phyloP scores from a whole-genome alignment of 2,888 invertebrate species.

The Eustalomyia histrio region DNA sequence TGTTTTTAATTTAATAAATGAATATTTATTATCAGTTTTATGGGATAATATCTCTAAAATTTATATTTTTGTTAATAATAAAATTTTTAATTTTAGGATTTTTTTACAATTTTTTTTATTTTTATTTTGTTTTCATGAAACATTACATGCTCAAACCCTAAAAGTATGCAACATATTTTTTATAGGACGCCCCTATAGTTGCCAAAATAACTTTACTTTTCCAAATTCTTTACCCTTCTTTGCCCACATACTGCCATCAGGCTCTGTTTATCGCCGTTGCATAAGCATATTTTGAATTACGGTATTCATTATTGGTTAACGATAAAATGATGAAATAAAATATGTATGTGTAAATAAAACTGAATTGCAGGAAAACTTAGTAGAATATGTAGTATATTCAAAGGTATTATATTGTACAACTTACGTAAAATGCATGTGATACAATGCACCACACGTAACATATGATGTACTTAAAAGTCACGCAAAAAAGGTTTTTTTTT shows the following conservation, averaged over 20 bases:
- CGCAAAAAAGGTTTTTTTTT: neutral
- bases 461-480: slow-evolving; percentile 44
- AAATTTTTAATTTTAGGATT: no score
- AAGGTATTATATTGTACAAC: neutral
- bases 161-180: no score
- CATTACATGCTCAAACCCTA: no score
- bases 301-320: slow-evolving; percentile 33
- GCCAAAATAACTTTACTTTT: no score
- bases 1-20: no score
- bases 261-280: neutral
- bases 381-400: neutral
- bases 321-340: slow-evolving; percentile 26
- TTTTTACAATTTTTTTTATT: no score
- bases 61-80: no score
- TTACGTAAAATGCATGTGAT: slow-evolving; percentile 14
- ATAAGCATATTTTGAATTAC: slow-evolving; percentile 26
- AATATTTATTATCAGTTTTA: no score
- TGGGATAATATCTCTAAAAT: no score
- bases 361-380: neutral
- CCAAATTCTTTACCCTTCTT: no score
- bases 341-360: neutral
- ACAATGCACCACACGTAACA: slow-evolving; percentile 10
- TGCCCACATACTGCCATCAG: neutral
- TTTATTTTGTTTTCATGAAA: no score
- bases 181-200: no score